Evolutionary conservation across 2,888 invertebrate genomes (phyloP).

Genomic region (Cynaeus angustus): DNA sequence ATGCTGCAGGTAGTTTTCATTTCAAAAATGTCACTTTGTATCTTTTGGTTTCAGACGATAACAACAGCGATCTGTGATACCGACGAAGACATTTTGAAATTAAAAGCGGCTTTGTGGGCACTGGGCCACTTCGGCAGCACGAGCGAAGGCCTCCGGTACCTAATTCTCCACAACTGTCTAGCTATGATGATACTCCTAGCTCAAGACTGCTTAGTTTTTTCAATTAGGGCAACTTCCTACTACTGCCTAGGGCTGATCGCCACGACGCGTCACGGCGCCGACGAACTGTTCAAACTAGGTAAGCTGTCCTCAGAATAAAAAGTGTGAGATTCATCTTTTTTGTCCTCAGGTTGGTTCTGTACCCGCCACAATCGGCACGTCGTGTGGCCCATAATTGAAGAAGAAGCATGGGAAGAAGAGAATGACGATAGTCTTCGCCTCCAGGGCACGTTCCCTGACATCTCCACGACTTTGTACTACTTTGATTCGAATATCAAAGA

Average conservation of each 20-base stretch:
- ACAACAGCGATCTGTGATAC: slow-evolving; percentile 75
- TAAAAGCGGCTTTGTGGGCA: slow-evolving; percentile 94
- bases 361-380: slow-evolving; percentile 86
- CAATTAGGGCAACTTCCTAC: slow-evolving; percentile 92
- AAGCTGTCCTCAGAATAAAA: too few species aligned
- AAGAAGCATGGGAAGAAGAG: slow-evolving; percentile 74
- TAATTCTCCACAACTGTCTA: slow-evolving; percentile 75
- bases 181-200: slow-evolving; percentile 79
- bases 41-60: slow-evolving; percentile 8
- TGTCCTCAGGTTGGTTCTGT: slow-evolving; percentile 85
- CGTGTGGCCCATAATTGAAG: slow-evolving; percentile 83
- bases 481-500: slow-evolving; percentile 47
- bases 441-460: slow-evolving; percentile 32
- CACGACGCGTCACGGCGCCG: slow-evolving; percentile 88
- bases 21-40: too few species aligned
- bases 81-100: slow-evolving; percentile 81
- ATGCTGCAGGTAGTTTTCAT: slow-evolving; percentile 37
- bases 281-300: slow-evolving; percentile 82
- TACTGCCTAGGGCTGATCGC: slow-evolving; percentile 91
- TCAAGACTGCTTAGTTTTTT: slow-evolving; percentile 87
- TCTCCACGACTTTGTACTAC: slow-evolving; percentile 32
- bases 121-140: slow-evolving; percentile 88
- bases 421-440: slow-evolving; percentile 53
- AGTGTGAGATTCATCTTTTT: slow-evolving; percentile 16
- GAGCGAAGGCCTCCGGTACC: slow-evolving; percentile 82